These are phyloP conservation scores for Scaptodrosophila lebanonensis DNA, from an alignment of 1,140 invertebrate species.

Conservation along the genomic window DNA sequence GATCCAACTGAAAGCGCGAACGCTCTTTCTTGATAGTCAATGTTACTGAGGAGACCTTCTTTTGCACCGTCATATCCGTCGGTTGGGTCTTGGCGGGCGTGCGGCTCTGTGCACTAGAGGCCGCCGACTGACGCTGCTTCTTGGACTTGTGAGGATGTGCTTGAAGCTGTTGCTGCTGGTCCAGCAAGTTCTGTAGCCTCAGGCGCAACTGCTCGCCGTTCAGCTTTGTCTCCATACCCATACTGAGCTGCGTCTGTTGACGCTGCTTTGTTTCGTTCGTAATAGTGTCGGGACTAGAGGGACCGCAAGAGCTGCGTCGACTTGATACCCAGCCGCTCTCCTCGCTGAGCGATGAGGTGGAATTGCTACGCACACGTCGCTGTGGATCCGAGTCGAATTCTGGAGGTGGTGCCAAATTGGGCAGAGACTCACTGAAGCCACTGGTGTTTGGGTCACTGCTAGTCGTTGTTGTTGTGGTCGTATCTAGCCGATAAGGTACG, in stretches of 20 bases:
- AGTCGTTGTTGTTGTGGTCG: slow-evolving; percentile 54
- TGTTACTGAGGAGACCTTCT: slow-evolving; percentile 66
- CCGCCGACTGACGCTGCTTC: slow-evolving; percentile 38
- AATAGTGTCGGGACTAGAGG: slow-evolving; percentile 79
- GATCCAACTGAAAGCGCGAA: slow-evolving; percentile 57
- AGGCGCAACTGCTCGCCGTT: slow-evolving; percentile 81
- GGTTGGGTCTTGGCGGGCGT: slow-evolving; percentile 47
- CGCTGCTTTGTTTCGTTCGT: slow-evolving; percentile 67
- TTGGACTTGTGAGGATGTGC: slow-evolving; percentile 46
- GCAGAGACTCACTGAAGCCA: slow-evolving; percentile 80
- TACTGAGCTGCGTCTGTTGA: slow-evolving; percentile 60
- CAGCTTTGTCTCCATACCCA: slow-evolving; percentile 76
- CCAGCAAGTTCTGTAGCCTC: slow-evolving; percentile 80
- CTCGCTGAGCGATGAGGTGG: slow-evolving; percentile 85
- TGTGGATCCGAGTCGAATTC: slow-evolving; percentile 63
- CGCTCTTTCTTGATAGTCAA: slow-evolving; percentile 60
- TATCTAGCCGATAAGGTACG: slow-evolving; percentile 54
- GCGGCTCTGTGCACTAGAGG: slow-evolving; percentile 40
- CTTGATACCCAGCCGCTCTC: slow-evolving; percentile 88
- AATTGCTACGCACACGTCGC: slow-evolving; percentile 78
- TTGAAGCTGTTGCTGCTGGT: slow-evolving; percentile 58
- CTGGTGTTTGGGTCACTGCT: slow-evolving; percentile 67
- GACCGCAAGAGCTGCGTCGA: slow-evolving; percentile 80
- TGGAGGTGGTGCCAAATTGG: slow-evolving; percentile 81
- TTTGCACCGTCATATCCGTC: slow-evolving; percentile 40